Base-by-base conservation (phyloP, 1,140 invertebrate genomes). In the Neodiprion virginianus region DNA sequence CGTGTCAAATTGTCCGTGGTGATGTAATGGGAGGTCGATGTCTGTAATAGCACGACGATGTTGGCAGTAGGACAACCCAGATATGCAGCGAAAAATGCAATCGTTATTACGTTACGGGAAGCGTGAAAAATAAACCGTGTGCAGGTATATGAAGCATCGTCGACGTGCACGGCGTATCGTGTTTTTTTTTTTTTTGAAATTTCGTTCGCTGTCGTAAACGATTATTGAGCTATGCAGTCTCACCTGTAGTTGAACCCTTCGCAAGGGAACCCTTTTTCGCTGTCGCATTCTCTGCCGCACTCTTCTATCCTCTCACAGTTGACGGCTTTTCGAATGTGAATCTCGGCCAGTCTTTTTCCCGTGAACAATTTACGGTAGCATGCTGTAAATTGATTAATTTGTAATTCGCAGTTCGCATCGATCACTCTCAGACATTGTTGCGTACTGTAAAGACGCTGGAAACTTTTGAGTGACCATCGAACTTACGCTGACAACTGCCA, bases 211-310 rank as follows among this genome's bases (percentile, higher is more conserved):
- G 1, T 3, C 67, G 67, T 68, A 1, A 21, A 21, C 67, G 17
- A 21, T 53, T 53, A 11, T 11, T 53, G 50, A 14, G n/a, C n/a
- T 53, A 11, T 53, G n/a, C 1, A 53, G 17, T 21, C 83, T 85
- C 88, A 94, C 93, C 92, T 93, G 86, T 94, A 95, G 87, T 95
- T 95, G 82, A 95, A 96, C 75, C 94, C 95, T 86, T 95, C 93
- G 81, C 95, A 96, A 74, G 89, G 90, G 83, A 95, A 95, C 69
- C 90, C 85, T 78, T 90, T 92, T 83, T 95, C 94, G 1, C 90
- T 88, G n/a, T 91, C 92, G 78, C 95, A 96, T 79, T 93, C 92
- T 68, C 91, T 85, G 83, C 93, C 91, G 82, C 94, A 96, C 77
- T 94, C 93, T 74, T 94, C 92, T 7, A 95, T 83, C 2, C 91